A percentile compares a stretch with the other conserved stretches of the same genome.
Conservation (phyloP, 2,113 vertebrate genomes). For the Callopanchax toddi region DNA sequence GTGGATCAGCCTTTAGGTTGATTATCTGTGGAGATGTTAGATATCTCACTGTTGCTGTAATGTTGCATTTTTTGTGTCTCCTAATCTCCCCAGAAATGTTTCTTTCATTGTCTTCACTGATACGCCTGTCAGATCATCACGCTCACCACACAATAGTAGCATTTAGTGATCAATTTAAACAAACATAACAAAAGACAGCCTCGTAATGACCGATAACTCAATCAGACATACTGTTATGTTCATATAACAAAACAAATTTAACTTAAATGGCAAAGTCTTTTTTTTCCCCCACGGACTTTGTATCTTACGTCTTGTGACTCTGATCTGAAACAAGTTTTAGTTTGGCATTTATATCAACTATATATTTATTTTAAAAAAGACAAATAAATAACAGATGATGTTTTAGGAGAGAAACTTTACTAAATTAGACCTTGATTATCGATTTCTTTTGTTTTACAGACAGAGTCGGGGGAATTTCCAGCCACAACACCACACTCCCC, state of each 20-base stretch:
- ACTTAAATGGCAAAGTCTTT: no score
- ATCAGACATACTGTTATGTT: not conserved
- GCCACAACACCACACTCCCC: conserved; percentile 17
- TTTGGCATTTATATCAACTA: not conserved
- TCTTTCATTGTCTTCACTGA: not conserved
- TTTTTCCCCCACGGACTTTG: not conserved
- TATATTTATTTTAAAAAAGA: not conserved
- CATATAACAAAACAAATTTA: no score
- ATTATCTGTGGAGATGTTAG: not conserved
- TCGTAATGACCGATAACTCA: not conserved
- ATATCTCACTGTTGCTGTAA: conserved; percentile 3
- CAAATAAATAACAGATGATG: no score
- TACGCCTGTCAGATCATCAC: not conserved
- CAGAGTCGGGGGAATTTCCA: conserved; percentile 57
- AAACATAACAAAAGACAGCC: not conserved
- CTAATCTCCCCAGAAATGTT: not conserved
- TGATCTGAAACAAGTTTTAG: not conserved
- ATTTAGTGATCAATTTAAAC: no score
- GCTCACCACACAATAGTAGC: not conserved
- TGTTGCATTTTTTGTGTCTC: not conserved
- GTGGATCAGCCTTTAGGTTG: conserved; percentile 6
- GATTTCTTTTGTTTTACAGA: conserved; percentile 50
- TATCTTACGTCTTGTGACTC: conserved; percentile 1
- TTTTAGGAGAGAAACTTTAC: not conserved
- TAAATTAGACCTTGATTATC: conserved; percentile 4